Base-by-base conservation (phyloP, 1,140 invertebrate genomes). In the Listronotus oregonensis region DNA sequence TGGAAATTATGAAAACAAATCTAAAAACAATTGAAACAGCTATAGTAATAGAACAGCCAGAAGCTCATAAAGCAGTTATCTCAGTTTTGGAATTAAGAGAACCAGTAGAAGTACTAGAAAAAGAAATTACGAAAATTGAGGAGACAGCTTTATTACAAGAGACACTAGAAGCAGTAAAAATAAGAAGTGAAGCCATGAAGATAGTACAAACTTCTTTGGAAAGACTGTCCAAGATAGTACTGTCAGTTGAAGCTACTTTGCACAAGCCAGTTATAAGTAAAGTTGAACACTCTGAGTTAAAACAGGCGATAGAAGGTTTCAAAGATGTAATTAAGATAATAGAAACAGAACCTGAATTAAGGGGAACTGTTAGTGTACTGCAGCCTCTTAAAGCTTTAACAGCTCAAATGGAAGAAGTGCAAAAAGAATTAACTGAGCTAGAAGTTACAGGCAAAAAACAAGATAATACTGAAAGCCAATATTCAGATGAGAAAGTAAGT, bases 301-400 rank as follows among this genome's bases (percentile, higher is more conserved):
- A 66, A 31, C 37, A 68, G 51, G 65, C 69, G 10, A 37, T 68
- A 27, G 31, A 67, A 58, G 57, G 65, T 32, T 64, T 70, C 14
- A 64, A 52, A 50, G 57, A 71, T 6, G 56, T 57, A 18, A 55
- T 70, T 18, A 51, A 67, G 14, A 17, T 66, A 7, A 57, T 71
- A n/a, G 50, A 61, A 27, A 7, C 39, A 21, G 14, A 51, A 14
- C 54, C 50, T 17, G 32, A 52, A 7, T n/a, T 17, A 10, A 44
- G 37, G 14, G 27, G 15, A n/a, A 37, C 32, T 27, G 10, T 47
- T 17, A 39, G 37, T n/a, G 49, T 69, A 40, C n/a, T 62, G 44
- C 54, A 64, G 34, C 67, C 66, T 17, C 21, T 71, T 9, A 32
- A 64, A 42, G 27, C 46, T n/a, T 39, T 71, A 27, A 57, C 47